These are phyloP conservation scores for Grantiella picta DNA, from an alignment of 2,113 vertebrate genomes.

Conservation along the genomic window DNA sequence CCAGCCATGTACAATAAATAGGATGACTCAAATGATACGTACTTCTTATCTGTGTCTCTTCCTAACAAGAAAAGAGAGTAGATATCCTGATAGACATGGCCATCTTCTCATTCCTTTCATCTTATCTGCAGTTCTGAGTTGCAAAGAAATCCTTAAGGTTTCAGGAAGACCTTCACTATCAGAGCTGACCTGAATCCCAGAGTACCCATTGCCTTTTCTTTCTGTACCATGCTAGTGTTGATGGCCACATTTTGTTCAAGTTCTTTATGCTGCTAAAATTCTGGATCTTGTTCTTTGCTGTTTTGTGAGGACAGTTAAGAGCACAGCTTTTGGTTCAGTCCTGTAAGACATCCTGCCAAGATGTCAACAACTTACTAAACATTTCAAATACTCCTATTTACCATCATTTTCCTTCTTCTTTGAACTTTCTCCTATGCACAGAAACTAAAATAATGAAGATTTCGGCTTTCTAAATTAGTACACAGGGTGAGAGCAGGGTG, in stretches of 20 bases:
- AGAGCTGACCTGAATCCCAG: background rate
- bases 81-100: background rate
- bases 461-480: background rate
- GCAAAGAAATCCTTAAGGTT: background rate
- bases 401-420: background rate
- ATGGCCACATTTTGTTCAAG: background rate
- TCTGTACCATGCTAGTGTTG: background rate
- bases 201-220: background rate
- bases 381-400: background rate
- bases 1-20: background rate
- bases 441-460: background rate
- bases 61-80: background rate
- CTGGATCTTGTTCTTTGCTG: background rate
- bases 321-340: background rate
- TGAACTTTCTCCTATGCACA: background rate
- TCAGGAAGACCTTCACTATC: background rate
- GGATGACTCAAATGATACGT: background rate
- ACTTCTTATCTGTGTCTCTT: background rate
- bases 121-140: background rate
- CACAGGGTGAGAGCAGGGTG: background rate
- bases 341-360: background rate
- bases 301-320: background rate
- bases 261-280: background rate
- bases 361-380: background rate
- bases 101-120: background rate